Percentiles rank a stretch among this genome's conserved stretches.
Evolutionary conservation across 2,888 invertebrate species (phyloP).

Genomic region (Galerucella calmariensis): DNA sequence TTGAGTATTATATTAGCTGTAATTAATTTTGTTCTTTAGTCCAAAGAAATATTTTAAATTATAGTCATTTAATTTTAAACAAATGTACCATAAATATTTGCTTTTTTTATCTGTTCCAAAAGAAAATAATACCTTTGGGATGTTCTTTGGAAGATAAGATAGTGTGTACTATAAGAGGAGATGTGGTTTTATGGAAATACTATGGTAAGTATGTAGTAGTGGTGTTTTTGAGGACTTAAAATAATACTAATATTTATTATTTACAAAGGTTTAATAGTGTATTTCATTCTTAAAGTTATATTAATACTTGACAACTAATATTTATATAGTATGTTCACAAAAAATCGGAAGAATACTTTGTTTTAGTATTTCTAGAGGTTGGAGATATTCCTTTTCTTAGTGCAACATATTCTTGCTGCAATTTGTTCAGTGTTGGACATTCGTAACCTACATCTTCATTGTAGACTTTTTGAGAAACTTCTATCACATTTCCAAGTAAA

Average conservation of each 20-base stretch:
- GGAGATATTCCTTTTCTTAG: constrained; percentile 68
- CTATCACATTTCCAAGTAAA: constrained; percentile 74
- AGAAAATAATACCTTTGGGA: not conserved
- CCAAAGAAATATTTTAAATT: constrained; percentile 29
- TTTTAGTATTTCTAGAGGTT: constrained; percentile 70
- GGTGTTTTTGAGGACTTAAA: too few relatives aligned
- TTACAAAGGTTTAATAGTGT: not conserved
- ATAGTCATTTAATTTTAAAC: not conserved
- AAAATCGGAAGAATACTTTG: constrained; percentile 74
- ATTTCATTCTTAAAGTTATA: not conserved
- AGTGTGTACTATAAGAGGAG: too few relatives aligned
- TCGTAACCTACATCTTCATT: constrained; percentile 72
- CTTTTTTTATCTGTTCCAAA: not conserved
- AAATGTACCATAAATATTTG: not conserved
- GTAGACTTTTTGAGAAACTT: constrained; percentile 72
- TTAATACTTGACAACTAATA: constrained; percentile 5
- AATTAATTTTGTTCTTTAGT: constrained; percentile 20
- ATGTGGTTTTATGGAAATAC: too few relatives aligned
- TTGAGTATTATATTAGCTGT: constrained; percentile 36
- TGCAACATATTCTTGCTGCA: constrained; percentile 70
- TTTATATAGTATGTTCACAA: constrained; percentile 42
- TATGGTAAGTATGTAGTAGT: too few relatives aligned
- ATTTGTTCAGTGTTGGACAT: constrained; percentile 66
- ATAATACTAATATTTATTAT: not conserved
- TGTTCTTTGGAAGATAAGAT: too few relatives aligned